Percentiles rank a stretch among this genome's conserved stretches.
These are phyloP conservation scores for Agrotis exclamationis DNA, from an alignment of 2,888 invertebrate species.

Conservation along the genomic window DNA sequence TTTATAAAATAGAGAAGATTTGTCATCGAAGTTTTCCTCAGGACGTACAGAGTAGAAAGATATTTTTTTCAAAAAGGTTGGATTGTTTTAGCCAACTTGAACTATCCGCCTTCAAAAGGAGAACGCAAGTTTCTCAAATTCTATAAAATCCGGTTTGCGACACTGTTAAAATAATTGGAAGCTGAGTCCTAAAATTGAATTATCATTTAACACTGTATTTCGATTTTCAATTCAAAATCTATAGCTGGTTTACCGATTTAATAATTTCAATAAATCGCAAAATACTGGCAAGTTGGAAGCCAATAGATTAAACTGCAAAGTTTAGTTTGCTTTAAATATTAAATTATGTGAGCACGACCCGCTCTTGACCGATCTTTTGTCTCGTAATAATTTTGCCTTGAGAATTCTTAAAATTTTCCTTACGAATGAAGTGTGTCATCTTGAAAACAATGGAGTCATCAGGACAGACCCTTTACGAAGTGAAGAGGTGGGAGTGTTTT, in stretches of 20 bases:
- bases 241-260: background rate
- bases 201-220: background rate
- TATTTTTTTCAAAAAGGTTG: too few relatives aligned
- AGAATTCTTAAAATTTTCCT: background rate
- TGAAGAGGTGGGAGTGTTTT: conserved; percentile 8
- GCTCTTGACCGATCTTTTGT: background rate
- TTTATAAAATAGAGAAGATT: too few relatives aligned
- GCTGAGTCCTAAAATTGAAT: background rate
- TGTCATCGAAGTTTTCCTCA: too few relatives aligned
- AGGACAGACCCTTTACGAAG: conserved; percentile 13
- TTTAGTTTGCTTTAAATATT: background rate
- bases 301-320: background rate
- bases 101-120: too few relatives aligned
- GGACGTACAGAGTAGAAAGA: too few relatives aligned
- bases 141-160: too few relatives aligned
- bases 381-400: background rate
- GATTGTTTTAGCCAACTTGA: too few relatives aligned
- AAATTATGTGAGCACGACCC: background rate
- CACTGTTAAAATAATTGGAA: too few relatives aligned
- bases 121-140: too few relatives aligned
- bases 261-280: too few relatives aligned
- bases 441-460: conserved; percentile 19
- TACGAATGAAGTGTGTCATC: background rate
- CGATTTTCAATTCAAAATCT: background rate
- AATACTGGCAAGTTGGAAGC: too few relatives aligned